phyloP scores from a whole-genome alignment of 2,888 invertebrate genomes.

The Parelbella ahira region DNA sequence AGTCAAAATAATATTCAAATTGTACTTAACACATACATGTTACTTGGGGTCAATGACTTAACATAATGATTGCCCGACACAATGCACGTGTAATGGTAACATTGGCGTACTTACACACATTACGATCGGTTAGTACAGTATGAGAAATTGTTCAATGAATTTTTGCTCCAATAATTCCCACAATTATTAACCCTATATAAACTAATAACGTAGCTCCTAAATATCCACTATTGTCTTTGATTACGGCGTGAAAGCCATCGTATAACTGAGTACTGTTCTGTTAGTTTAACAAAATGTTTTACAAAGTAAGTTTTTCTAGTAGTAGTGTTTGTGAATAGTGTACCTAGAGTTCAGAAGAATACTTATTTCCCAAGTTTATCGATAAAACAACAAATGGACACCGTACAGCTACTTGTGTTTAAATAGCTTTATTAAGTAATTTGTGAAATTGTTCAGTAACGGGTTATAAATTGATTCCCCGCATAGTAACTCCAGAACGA shows the following conservation, averaged over 20 bases:
- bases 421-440: too few species aligned
- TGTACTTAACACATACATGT: too few species aligned
- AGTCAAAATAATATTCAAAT: too few species aligned
- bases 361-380: too few species aligned
- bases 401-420: too few species aligned
- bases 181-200: conserved; percentile 73
- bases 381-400: too few species aligned
- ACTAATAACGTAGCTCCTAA: conserved; percentile 54
- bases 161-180: conserved; percentile 78
- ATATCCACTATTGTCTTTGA: conserved; percentile 50
- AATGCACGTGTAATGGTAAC: conserved; percentile 20
- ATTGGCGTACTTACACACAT: conserved; percentile 35
- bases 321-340: conserved; percentile 4
- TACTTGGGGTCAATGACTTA: conserved; percentile 10
- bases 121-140: conserved; percentile 61
- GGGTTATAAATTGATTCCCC: too few species aligned
- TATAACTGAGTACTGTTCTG: conserved; percentile 14
- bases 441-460: too few species aligned
- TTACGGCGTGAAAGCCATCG: conserved; percentile 27
- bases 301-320: conserved; percentile 31
- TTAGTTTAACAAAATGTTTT: conserved; percentile 28
- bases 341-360: too few species aligned
- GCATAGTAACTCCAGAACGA: too few species aligned
- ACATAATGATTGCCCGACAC: conserved; percentile 26
- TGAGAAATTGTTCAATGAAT: conserved; percentile 72